Percentiles rank a stretch among this genome's conserved stretches.
phyloP scores from a whole-genome alignment of 37 sponge, comb jelly and placozoan species.

The Bolinopsis microptera region DNA sequence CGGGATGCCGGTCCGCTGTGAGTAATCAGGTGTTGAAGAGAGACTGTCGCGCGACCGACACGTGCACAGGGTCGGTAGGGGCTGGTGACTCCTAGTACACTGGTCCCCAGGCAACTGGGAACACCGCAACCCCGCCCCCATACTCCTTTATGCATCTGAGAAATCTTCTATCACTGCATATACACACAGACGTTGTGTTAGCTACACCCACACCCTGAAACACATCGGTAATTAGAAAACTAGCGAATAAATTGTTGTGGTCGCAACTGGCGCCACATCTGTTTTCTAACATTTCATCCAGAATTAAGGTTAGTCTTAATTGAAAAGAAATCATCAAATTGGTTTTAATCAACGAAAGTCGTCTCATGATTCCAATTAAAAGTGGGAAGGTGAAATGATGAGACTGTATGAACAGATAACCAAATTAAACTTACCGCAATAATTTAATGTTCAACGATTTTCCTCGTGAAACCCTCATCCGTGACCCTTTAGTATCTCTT shows the following conservation, averaged over 20 bases:
- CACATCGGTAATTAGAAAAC: not conserved
- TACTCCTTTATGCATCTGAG: not conserved
- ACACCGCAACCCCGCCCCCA: too few relatives aligned
- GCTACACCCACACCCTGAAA: not conserved
- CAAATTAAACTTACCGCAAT: slow-evolving; percentile 20
- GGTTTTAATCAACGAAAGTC: too few relatives aligned
- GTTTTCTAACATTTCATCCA: too few relatives aligned
- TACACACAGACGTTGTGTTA: not conserved
- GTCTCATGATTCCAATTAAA: too few relatives aligned
- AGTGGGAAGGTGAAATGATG: not conserved
- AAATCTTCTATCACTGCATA: not conserved
- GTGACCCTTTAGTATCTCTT: not conserved
- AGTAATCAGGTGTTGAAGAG: not conserved
- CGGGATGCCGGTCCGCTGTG: slow-evolving; percentile 22
- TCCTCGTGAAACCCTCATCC: not conserved
- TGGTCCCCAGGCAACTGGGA: not conserved
- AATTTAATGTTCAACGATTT: not conserved
- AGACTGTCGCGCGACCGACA: not conserved
- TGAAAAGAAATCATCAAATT: too few relatives aligned
- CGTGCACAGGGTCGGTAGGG: not conserved
- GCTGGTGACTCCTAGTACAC: not conserved
- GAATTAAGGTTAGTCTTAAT: too few relatives aligned
- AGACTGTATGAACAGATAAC: not conserved
- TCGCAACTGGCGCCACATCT: too few relatives aligned
- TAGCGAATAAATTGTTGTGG: not conserved